These are phyloP conservation scores for Harpalus rufipes DNA, from an alignment of 2,888 invertebrate species.

Conservation along the genomic window DNA sequence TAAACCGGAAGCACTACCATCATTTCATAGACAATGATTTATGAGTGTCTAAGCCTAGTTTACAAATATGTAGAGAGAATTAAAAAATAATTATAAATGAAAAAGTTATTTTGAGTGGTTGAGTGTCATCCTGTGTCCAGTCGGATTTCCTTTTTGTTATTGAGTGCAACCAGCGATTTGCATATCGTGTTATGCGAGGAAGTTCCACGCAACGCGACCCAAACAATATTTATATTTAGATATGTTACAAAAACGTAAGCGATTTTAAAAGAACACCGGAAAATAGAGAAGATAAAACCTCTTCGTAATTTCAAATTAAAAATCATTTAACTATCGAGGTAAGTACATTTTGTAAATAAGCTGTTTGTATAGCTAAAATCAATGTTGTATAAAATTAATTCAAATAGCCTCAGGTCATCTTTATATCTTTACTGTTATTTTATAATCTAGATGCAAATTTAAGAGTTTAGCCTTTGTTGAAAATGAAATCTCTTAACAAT, in stretches of 20 bases:
- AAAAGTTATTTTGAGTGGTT: no score
- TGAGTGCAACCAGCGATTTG: no score
- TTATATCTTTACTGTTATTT: constrained; percentile 24
- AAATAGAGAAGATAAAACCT: background rate
- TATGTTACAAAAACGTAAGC: background rate
- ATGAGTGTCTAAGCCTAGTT: no score
- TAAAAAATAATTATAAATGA: no score
- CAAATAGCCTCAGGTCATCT: constrained; percentile 5
- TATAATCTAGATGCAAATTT: constrained; percentile 59
- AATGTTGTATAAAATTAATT: constrained; percentile 18
- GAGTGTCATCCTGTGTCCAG: no score
- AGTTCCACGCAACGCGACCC: no score
- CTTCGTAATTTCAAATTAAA: constrained; percentile 29
- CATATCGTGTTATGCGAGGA: no score
- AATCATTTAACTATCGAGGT: constrained; percentile 9
- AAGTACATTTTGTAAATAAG: background rate
- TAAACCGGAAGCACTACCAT: no score
- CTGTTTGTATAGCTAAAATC: constrained; percentile 10
- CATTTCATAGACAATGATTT: no score
- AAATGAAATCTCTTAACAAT: constrained; percentile 38
- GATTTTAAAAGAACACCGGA: background rate
- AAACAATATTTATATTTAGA: no score
- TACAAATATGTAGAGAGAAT: no score
- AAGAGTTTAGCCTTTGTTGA: constrained; percentile 19
- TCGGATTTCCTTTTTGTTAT: no score